These are phyloP conservation scores for Apus apus DNA, from an alignment of 2,113 vertebrate genomes.

Conservation along the genomic window DNA sequence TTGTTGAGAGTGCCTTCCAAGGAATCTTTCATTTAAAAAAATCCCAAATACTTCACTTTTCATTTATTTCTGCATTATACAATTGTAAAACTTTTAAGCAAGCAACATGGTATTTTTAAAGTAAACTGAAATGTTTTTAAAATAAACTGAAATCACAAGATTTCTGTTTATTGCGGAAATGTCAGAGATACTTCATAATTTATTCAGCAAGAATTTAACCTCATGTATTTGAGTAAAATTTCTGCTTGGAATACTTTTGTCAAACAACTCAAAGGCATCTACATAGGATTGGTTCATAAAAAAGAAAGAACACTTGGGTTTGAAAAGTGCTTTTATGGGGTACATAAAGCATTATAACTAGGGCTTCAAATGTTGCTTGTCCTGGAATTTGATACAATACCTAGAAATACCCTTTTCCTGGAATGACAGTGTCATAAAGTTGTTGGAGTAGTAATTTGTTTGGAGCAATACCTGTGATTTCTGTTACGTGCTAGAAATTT, in stretches of 20 bases:
- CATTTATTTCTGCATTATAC: neutral
- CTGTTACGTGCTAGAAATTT: neutral
- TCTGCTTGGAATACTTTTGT: neutral
- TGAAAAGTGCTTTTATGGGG: neutral
- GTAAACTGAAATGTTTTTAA: neutral
- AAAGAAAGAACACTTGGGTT: neutral
- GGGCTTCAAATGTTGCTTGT: neutral
- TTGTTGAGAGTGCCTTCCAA: neutral
- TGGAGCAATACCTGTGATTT: neutral
- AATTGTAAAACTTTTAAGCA: neutral
- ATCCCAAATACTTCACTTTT: neutral
- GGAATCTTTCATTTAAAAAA: neutral
- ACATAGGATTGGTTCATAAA: neutral
- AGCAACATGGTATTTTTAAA: neutral
- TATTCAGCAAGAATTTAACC: neutral
- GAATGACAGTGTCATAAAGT: neutral
- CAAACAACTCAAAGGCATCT: neutral
- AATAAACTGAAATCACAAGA: neutral
- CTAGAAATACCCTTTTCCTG: neutral
- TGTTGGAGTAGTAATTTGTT: neutral
- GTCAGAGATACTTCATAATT: neutral
- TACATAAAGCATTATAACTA: neutral
- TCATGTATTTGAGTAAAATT: neutral
- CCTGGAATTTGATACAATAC: neutral
- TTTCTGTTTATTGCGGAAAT: neutral